A percentile compares a stretch with the other conserved stretches of the same genome.
Evolutionary conservation across 2,888 invertebrate species (phyloP).

Genomic region (Cataglyphis cursor): DNA sequence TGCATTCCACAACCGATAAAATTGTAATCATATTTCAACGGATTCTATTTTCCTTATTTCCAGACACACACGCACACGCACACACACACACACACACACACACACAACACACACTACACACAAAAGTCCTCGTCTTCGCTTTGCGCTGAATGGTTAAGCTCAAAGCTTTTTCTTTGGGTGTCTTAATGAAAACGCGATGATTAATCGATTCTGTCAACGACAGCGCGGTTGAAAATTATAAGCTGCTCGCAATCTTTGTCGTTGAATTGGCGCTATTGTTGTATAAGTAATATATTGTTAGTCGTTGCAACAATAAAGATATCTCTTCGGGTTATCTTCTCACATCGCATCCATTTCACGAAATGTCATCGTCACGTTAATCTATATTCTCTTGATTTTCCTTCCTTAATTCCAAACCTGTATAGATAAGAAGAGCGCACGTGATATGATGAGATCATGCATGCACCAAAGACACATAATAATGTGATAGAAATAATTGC

Average conservation of each 20-base stretch:
- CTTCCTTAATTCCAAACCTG: not conserved
- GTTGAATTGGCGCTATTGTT: constrained; percentile 49
- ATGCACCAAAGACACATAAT: not conserved
- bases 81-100: no score
- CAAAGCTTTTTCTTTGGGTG: constrained; percentile 9
- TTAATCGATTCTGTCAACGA: constrained; percentile 21
- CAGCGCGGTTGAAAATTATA: constrained; percentile 32
- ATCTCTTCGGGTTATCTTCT: constrained; percentile 8
- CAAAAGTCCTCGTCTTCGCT: not conserved
- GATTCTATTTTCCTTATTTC: constrained; percentile 43
- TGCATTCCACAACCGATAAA: constrained; percentile 19
- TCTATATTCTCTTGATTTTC: constrained; percentile 2
- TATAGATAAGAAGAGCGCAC: not conserved
- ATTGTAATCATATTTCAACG: constrained; percentile 22
- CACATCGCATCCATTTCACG: not conserved
- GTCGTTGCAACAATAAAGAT: constrained; percentile 67
- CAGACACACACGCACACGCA: no score
- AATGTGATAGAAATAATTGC: not conserved
- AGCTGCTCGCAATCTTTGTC: constrained; percentile 45
- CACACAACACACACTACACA: no score
- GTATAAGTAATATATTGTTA: constrained; percentile 52
- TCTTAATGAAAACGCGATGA: constrained; percentile 22
- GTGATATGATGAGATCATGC: not conserved
- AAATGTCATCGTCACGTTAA: constrained; percentile 3
- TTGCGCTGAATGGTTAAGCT: constrained; percentile 24